phyloP scores from a whole-genome alignment of 1,140 invertebrate genomes.

The Rhyacophila brunnea region DNA sequence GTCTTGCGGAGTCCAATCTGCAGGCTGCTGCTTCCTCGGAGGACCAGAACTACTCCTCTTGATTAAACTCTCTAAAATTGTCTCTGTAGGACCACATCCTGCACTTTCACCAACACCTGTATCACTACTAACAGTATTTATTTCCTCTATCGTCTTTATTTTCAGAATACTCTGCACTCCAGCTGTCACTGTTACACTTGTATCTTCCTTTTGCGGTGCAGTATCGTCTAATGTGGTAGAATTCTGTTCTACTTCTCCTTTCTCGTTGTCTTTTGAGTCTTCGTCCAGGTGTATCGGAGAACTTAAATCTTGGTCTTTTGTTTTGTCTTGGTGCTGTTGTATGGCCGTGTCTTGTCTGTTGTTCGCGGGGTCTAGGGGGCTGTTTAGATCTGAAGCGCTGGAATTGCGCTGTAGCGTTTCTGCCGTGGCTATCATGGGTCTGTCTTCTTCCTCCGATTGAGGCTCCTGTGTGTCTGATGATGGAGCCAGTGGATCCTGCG shows the following conservation, averaged over 20 bases:
- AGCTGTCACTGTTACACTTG: slow-evolving; percentile 23
- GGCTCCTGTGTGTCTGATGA: slow-evolving; percentile 17
- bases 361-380: slow-evolving; percentile 6
- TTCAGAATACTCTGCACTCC: slow-evolving; percentile 35
- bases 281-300: slow-evolving; percentile 12
- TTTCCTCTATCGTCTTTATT: slow-evolving; percentile 54
- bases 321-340: slow-evolving; percentile 18
- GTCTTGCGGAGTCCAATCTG: slow-evolving; percentile 82
- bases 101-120: slow-evolving; percentile 30
- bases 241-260: slow-evolving; percentile 29
- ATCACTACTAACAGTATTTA: slow-evolving; percentile 40
- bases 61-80: slow-evolving; percentile 50
- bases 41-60: slow-evolving; percentile 41
- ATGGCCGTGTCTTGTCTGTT: slow-evolving; percentile 6
- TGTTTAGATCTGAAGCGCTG: slow-evolving; percentile 28
- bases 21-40: slow-evolving; percentile 50
- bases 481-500: slow-evolving; percentile 30
- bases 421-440: slow-evolving; percentile 31
- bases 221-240: slow-evolving; percentile 45
- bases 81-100: slow-evolving; percentile 36
- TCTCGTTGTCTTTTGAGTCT: slow-evolving; percentile 16
- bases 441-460: slow-evolving; percentile 11
- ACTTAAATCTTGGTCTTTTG: background rate
- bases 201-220: slow-evolving; percentile 41
- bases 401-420: slow-evolving; percentile 32